Conservation (phyloP, 1,140 invertebrate genomes). For the Mizuhopecten yessoensis region DNA sequence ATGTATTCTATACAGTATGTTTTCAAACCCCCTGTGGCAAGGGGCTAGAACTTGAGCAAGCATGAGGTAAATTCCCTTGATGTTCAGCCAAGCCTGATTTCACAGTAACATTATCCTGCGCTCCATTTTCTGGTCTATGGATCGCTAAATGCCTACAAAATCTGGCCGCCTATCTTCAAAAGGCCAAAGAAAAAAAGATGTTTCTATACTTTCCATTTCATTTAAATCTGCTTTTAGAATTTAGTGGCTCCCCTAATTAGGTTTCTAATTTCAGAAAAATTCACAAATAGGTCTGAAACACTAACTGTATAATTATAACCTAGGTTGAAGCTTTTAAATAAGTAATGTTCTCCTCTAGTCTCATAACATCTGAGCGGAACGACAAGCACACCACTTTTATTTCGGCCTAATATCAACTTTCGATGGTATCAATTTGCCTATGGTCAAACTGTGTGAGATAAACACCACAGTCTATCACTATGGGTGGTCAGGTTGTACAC, state of each 20-base stretch:
- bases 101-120: not conserved
- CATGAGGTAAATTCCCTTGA: slow-evolving; percentile 1
- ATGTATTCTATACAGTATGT: not conserved
- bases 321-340: not conserved
- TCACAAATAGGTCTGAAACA: too few relatives aligned
- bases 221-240: too few relatives aligned
- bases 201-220: too few relatives aligned
- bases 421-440: not conserved
- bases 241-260: too few relatives aligned
- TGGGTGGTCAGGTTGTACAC: not conserved
- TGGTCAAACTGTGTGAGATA: not conserved
- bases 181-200: not conserved
- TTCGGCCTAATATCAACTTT: not conserved
- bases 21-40: slow-evolving; percentile 15
- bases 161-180: not conserved
- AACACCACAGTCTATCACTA: not conserved
- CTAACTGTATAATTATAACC: too few relatives aligned
- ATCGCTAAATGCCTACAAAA: not conserved
- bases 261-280: too few relatives aligned
- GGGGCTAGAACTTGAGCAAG: not conserved
- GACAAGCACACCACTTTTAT: not conserved
- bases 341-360: slow-evolving; percentile 6
- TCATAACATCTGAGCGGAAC: not conserved
- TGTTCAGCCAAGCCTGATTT: not conserved
- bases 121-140: not conserved